Percentiles rank a stretch among this genome's conserved stretches.
These are phyloP conservation scores for Litoditis marina DNA, from an alignment of 2,888 invertebrate genomes.

Conservation along the genomic window DNA sequence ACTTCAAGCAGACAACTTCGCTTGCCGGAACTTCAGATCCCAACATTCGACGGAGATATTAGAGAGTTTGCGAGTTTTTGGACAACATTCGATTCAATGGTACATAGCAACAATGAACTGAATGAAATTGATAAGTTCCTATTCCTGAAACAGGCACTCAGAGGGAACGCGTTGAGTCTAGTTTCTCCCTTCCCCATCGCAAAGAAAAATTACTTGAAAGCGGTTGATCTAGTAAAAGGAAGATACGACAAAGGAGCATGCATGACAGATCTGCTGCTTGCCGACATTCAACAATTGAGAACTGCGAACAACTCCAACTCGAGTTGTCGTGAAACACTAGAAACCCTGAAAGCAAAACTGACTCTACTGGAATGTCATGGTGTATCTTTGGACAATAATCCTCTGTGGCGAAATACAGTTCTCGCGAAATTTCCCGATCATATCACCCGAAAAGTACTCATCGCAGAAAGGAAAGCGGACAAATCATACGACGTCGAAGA, in stretches of 20 bases:
- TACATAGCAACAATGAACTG: background rate
- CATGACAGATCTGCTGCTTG: background rate
- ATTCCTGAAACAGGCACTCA: background rate
- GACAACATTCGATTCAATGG: background rate
- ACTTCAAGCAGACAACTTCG: too few relatives aligned
- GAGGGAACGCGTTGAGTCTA: background rate
- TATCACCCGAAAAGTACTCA: too few relatives aligned
- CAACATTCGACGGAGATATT: background rate
- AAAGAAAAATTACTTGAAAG: background rate
- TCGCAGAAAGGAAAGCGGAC: too few relatives aligned
- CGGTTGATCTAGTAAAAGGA: too few relatives aligned
- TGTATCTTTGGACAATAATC: too few relatives aligned
- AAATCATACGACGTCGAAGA: too few relatives aligned
- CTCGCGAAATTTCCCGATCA: too few relatives aligned
- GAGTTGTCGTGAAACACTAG: too few relatives aligned
- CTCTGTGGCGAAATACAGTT: too few relatives aligned
- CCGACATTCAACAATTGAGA: background rate
- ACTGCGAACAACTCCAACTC: too few relatives aligned
- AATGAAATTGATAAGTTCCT: background rate
- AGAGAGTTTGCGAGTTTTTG: background rate
- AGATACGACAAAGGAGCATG: background rate
- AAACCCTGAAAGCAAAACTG: too few relatives aligned
- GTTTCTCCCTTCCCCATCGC: background rate
- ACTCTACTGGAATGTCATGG: too few relatives aligned
- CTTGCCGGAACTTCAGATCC: background rate